These are phyloP conservation scores for Misgurnus mizolepis DNA, from an alignment of 2,113 vertebrate species.

Conservation along the genomic window DNA sequence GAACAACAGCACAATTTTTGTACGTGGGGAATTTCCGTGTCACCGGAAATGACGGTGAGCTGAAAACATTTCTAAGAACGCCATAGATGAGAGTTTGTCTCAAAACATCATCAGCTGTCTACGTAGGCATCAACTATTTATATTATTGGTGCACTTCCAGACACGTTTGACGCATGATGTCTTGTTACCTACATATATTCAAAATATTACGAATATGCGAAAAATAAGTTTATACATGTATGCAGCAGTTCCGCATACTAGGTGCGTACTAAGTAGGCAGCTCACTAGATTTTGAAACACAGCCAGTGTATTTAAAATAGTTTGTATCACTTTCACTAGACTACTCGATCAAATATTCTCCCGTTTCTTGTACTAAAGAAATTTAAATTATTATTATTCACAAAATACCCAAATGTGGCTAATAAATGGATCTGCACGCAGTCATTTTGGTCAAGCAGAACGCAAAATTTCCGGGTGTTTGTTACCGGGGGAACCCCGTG, in stretches of 20 bases:
- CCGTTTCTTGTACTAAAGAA: neutral
- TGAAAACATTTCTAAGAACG: conserved; percentile 26
- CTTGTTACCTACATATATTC: too few species aligned
- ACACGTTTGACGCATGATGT: too few species aligned
- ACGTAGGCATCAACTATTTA: neutral
- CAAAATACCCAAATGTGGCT: neutral
- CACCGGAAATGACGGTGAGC: conserved; percentile 21
- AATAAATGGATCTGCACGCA: neutral
- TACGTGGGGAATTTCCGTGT: conserved; percentile 17
- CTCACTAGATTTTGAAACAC: neutral
- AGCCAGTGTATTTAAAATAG: neutral
- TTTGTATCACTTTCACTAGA: neutral
- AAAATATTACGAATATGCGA: too few species aligned
- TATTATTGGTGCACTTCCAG: neutral
- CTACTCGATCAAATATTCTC: neutral
- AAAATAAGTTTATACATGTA: too few species aligned
- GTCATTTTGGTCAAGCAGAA: neutral
- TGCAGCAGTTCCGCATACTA: neutral
- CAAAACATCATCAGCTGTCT: neutral
- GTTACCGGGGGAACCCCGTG: conserved; percentile 49
- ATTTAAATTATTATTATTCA: neutral
- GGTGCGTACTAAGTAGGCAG: neutral
- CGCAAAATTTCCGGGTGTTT: conserved; percentile 46
- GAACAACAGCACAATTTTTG: conserved; percentile 9
- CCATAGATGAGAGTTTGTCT: neutral